Evolutionary conservation across 2,888 invertebrate species (phyloP), one percentile per base, ranked within the genome.

Genomic region (Hoplodrina blanda): DNA sequence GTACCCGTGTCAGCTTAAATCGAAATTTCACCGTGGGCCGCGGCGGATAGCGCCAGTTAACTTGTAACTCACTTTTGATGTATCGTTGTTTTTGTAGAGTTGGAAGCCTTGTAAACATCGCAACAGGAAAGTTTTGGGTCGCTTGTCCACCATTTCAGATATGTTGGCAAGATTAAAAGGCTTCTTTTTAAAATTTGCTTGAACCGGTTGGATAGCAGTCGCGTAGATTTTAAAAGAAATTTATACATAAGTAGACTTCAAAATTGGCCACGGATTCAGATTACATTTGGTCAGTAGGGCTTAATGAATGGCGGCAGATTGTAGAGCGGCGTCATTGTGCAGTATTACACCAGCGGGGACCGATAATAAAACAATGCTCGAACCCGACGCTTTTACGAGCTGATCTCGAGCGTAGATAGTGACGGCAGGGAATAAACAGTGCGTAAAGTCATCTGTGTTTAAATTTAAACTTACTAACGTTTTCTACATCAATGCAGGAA

Each of bases 11-110:
- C 91, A 91, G 89, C 88, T 91, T 91, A 89, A 91, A 92, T 90
- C 90, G 89, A 91, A 93, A 92, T 93, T 91, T 90, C 73, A 86
- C 87, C 89, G 84, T 87, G 87, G 87, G 88, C 85, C 87, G 85
- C 81, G 85, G 85, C 89, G 90, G 91, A 90, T 90, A 90, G 87
- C 89, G 87, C 87, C 91, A 90, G 92, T 94, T 92, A 92, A 93
- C 92, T 94, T 92, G 90, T 92, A 93, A 94, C 92, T 94, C 91
- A 92, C 93, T 95, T 95, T 94, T 95, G 94, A 95, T 95, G 91
- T 95, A 94, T 94, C 90, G 93, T 90, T 94, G 93, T 94, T 95
- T 94, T 93, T 93, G 91, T 90, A 88, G 89, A 93, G 91, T 94
- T 90, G 83, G 87, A 88, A 87, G 88, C 90, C 91, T 91, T 93